These are phyloP conservation scores for Pomatorhinus ruficollis DNA, from an alignment of 2,113 vertebrate species.

Conservation along the genomic window DNA sequence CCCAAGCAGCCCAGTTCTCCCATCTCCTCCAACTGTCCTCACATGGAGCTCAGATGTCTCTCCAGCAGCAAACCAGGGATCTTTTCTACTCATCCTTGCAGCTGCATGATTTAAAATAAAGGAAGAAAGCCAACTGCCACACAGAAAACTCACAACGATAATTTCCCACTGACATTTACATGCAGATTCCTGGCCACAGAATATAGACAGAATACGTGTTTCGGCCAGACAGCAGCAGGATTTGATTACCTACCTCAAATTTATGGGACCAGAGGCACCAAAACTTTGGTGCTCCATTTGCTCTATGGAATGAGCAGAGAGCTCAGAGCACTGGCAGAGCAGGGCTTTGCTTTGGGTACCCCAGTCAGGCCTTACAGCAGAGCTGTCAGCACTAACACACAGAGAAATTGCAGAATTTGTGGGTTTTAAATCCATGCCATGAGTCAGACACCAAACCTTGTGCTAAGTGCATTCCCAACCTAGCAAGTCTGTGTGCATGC, in stretches of 20 bases:
- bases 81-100: not conserved
- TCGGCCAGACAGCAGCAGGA: not conserved
- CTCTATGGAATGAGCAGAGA: not conserved
- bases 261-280: not conserved
- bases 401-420: not conserved
- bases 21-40: not conserved
- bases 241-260: not conserved
- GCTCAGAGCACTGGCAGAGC: not conserved
- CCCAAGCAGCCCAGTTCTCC: not conserved
- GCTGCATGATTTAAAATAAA: not conserved
- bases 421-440: not conserved
- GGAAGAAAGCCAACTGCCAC: not conserved
- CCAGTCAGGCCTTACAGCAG: not conserved
- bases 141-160: not conserved
- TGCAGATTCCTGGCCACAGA: not conserved
- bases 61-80: not conserved
- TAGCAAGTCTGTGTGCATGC: not conserved
- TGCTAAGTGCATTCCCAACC: not conserved
- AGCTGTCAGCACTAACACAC: not conserved
- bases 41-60: not conserved
- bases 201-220: not conserved
- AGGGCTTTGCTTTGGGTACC: not conserved
- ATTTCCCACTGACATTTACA: not conserved
- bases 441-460: not conserved
- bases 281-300: not conserved